Conservation (phyloP, 2,113 vertebrate genomes). For the Albula goreensis region DNA sequence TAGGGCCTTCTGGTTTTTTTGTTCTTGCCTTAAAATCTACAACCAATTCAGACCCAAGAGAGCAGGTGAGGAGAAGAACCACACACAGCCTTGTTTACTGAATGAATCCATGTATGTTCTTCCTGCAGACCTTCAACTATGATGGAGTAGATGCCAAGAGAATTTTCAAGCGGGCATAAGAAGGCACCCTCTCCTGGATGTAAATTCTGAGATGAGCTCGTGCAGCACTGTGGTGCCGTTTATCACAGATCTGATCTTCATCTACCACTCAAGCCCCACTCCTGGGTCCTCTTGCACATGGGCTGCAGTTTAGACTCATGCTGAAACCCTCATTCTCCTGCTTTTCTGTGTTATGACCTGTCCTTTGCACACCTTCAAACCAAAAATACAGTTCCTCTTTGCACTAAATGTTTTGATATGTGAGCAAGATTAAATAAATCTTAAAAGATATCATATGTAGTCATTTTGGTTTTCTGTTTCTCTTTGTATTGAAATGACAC, state of each 20-base stretch:
- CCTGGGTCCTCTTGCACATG: neutral
- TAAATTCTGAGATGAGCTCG: neutral
- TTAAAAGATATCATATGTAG: too few species aligned
- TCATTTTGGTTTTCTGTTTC: too few species aligned
- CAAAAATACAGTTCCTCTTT: neutral
- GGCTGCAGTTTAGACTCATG: neutral
- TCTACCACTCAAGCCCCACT: too few species aligned
- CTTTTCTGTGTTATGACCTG: neutral
- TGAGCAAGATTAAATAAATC: neutral
- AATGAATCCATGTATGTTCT: neutral
- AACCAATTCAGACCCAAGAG: too few species aligned
- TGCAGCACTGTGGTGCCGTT: neutral
- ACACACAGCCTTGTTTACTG: too few species aligned
- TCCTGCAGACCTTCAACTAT: constrained; percentile 63
- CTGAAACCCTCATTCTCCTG: neutral
- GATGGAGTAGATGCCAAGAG: constrained; percentile 75
- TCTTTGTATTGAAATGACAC: too few species aligned
- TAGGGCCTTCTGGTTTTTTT: too few species aligned
- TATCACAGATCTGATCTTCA: too few species aligned
- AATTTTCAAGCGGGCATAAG: constrained; percentile 70
- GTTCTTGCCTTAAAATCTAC: too few species aligned
- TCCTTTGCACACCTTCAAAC: neutral
- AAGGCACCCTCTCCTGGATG: neutral
- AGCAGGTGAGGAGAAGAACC: too few species aligned
- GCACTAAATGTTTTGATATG: neutral